phyloP scores from a whole-genome alignment of 2,797 vertebrate genomes.

The Octomys mimax region DNA sequence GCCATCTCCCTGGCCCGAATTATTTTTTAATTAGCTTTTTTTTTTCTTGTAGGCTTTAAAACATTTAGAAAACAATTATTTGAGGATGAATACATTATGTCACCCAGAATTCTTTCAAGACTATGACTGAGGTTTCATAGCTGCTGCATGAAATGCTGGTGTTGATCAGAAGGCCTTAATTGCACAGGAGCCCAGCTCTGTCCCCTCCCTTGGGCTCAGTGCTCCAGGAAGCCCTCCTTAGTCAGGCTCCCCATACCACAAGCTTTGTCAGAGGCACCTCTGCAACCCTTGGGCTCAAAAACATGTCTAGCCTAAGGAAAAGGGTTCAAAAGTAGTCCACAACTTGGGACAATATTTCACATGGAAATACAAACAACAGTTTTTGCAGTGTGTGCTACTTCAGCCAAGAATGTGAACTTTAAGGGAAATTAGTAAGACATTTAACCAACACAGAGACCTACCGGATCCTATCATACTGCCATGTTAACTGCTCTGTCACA shows the following conservation, averaged over 20 bases:
- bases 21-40: no score
- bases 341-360: background rate
- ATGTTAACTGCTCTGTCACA: background rate
- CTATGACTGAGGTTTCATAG: constrained; percentile 47
- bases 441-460: background rate
- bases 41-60: no score
- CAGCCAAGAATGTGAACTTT: background rate
- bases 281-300: background rate
- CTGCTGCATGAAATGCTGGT: background rate
- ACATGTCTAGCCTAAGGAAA: background rate
- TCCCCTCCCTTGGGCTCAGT: background rate
- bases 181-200: background rate
- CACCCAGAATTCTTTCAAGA: constrained; percentile 58
- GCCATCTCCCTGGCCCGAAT: no score
- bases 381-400: background rate
- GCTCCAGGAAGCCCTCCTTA: background rate
- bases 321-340: background rate
- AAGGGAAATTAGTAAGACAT: background rate
- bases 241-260: background rate
- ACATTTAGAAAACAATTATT: constrained; percentile 71
- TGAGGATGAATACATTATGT: background rate
- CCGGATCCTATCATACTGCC: rapidly evolving
- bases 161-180: background rate
- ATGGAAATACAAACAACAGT: background rate
- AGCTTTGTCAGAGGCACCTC: background rate